Evolutionary conservation across 2,888 invertebrate species (phyloP).

Genomic region (Nephrocerus scutellatus): DNA sequence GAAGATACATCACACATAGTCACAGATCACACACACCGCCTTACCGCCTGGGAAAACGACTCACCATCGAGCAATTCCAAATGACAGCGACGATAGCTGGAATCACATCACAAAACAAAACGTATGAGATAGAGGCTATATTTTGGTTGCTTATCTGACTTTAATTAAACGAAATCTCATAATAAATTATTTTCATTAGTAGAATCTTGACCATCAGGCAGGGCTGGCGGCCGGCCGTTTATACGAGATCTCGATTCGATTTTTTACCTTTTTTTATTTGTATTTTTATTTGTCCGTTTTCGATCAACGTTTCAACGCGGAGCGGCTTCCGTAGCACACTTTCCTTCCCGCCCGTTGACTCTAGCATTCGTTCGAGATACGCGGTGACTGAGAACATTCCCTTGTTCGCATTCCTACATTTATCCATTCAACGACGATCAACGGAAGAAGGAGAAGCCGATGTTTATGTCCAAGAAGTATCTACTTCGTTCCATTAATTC

Average conservation of each 20-base stretch:
- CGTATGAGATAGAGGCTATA: too few species aligned
- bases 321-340: conserved; percentile 16
- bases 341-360: conserved; percentile 4
- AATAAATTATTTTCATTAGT: conserved; percentile 49
- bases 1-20: background rate
- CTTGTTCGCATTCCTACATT: too few species aligned
- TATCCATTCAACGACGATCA: too few species aligned
- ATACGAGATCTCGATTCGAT: too few species aligned
- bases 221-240: too few species aligned
- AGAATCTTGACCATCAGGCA: conserved; percentile 30
- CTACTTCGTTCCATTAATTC: too few species aligned
- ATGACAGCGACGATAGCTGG: too few species aligned
- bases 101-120: too few species aligned
- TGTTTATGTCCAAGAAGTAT: too few species aligned
- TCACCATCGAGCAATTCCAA: background rate
- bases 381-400: too few species aligned
- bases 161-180: conserved; percentile 48
- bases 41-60: too few species aligned
- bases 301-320: conserved; percentile 38
- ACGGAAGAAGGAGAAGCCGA: too few species aligned
- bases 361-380: conserved; percentile 27
- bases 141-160: conserved; percentile 41
- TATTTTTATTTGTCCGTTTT: conserved; percentile 31
- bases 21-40: background rate
- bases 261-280: conserved; percentile 22